Conservation (phyloP, 2,888 invertebrate genomes). For the Euplagia quadripunctaria region DNA sequence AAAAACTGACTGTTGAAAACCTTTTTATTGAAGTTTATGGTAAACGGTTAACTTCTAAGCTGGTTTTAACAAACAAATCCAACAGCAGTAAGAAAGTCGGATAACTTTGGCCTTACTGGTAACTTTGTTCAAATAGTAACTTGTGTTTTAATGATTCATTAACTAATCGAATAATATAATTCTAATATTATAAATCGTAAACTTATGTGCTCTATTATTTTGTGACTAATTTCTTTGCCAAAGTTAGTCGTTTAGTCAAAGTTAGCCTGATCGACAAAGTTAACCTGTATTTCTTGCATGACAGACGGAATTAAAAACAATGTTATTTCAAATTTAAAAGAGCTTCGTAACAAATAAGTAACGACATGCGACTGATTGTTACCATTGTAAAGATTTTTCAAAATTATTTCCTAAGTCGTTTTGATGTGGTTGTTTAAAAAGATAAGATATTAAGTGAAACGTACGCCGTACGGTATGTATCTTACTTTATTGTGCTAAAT, state of each 20-base stretch:
- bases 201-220: not conserved
- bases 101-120: constrained; percentile 8
- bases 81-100: not conserved
- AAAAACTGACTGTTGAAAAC: not conserved
- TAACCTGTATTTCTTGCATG: constrained; percentile 16
- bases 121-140: constrained; percentile 1
- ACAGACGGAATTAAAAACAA: constrained; percentile 32
- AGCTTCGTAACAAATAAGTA: constrained; percentile 66
- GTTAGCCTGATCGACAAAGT: not conserved
- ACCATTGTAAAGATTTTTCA: constrained; percentile 50
- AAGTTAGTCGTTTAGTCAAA: constrained; percentile 11
- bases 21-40: not conserved
- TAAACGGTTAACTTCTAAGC: no score
- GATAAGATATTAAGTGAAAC: constrained; percentile 47
- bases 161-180: not conserved
- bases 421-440: constrained; percentile 50
- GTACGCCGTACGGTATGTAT: constrained; percentile 37
- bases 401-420: constrained; percentile 56
- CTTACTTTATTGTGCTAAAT: constrained; percentile 52
- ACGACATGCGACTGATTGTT: constrained; percentile 68
- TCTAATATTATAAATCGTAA: not conserved
- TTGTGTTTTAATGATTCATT: not conserved
- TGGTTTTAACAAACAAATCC: not conserved
- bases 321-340: constrained; percentile 49
- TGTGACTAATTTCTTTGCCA: not conserved